A percentile compares a stretch with the other conserved stretches of the same genome.
These are phyloP conservation scores for Cygnus atratus DNA, from an alignment of 2,113 vertebrate species.

Conservation along the genomic window DNA sequence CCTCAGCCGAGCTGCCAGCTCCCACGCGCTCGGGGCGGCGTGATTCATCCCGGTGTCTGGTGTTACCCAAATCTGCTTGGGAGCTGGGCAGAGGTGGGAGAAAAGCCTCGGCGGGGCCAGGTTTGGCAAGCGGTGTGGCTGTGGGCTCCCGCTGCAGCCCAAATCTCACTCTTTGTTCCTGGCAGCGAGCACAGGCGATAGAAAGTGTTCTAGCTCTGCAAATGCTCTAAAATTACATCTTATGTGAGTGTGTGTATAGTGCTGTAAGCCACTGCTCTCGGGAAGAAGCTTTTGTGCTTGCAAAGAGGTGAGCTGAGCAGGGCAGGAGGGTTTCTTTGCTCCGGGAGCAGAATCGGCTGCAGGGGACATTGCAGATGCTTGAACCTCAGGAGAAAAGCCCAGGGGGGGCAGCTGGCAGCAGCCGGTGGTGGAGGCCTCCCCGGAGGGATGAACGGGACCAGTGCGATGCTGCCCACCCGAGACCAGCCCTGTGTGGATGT, in stretches of 20 bases:
- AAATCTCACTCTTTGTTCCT: not conserved
- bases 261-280: not conserved
- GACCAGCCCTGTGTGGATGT: not conserved
- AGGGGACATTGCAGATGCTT: not conserved
- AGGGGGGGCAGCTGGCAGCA: not conserved
- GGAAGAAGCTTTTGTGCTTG: not conserved
- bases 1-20: not conserved
- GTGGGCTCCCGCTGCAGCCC: not conserved
- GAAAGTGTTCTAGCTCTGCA: not conserved
- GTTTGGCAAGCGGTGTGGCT: rapidly evolving
- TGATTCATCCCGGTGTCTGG: not conserved
- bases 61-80: not conserved
- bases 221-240: not conserved
- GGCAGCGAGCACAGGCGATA: not conserved
- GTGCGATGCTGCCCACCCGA: not conserved
- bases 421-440: rapidly evolving
- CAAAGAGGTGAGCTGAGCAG: not conserved
- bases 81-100: not conserved
- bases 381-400: not conserved
- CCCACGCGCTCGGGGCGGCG: rapidly evolving
- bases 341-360: not conserved
- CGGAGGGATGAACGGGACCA: not conserved
- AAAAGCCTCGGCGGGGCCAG: not conserved
- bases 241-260: not conserved
- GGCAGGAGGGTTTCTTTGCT: not conserved